Percentiles rank a stretch among this genome's conserved stretches.
phyloP scores from a whole-genome alignment of 1,140 invertebrate genomes.

The Lepidostoma basale region DNA sequence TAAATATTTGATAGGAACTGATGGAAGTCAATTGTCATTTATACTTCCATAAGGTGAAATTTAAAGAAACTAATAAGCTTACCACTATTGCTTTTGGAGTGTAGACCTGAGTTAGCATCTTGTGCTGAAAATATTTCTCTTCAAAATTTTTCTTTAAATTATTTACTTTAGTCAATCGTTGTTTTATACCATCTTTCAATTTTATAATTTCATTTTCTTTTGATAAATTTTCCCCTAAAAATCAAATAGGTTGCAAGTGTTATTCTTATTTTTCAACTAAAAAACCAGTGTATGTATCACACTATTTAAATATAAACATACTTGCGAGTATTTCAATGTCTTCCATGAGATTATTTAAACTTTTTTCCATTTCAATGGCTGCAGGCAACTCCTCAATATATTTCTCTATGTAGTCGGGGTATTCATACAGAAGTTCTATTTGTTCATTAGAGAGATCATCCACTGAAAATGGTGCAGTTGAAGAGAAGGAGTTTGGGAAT shows the following conservation, averaged over 20 bases:
- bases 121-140: constrained; percentile 69
- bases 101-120: constrained; percentile 73
- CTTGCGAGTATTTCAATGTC: constrained; percentile 75
- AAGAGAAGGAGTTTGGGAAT: no score
- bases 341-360: constrained; percentile 73
- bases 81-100: constrained; percentile 76
- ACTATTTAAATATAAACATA: constrained; percentile 47
- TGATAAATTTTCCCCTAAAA: constrained; percentile 68
- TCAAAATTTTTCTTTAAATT: constrained; percentile 74
- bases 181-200: constrained; percentile 65
- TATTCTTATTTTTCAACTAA: not conserved
- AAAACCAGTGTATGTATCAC: not conserved
- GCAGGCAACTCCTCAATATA: constrained; percentile 71
- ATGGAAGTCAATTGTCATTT: no score
- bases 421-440: constrained; percentile 69
- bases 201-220: constrained; percentile 70
- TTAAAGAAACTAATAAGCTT: not conserved
- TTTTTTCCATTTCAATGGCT: constrained; percentile 69
- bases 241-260: not conserved
- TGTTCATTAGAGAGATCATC: constrained; percentile 70
- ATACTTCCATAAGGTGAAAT: no score
- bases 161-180: constrained; percentile 69
- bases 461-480: no score
- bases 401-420: constrained; percentile 71
- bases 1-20: no score